phyloP scores from a whole-genome alignment of 1,140 invertebrate species.

The Mya arenaria region DNA sequence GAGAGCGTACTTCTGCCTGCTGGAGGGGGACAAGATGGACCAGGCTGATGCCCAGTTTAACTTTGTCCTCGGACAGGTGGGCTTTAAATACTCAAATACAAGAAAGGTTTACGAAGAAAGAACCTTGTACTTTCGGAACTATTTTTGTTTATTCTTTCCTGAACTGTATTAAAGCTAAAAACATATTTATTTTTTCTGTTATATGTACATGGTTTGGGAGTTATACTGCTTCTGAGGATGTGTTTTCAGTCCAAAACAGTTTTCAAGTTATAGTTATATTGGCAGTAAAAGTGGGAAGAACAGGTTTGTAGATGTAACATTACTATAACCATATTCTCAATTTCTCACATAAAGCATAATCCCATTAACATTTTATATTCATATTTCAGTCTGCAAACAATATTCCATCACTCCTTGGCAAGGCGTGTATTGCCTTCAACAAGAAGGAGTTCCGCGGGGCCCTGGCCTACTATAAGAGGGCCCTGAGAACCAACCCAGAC shows the following conservation, averaged over 20 bases:
- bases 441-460: conserved; percentile 93
- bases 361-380: too few relatives aligned
- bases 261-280: too few relatives aligned
- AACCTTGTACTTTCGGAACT: background rate
- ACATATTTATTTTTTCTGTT: too few relatives aligned
- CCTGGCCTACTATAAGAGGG: conserved; percentile 98
- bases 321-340: too few relatives aligned
- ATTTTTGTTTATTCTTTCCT: too few relatives aligned
- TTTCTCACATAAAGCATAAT: too few relatives aligned
- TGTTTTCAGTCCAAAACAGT: too few relatives aligned
- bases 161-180: too few relatives aligned
- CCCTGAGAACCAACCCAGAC: conserved; percentile 96
- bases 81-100: background rate
- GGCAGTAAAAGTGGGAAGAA: too few relatives aligned
- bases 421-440: conserved; percentile 94
- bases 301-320: too few relatives aligned
- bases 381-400: conserved; percentile 92
- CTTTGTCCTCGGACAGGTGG: conserved; percentile 94
- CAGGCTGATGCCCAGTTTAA: conserved; percentile 99
- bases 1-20: conserved; percentile 97
- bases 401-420: conserved; percentile 96
- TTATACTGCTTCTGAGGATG: too few relatives aligned
- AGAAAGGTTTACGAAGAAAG: background rate
- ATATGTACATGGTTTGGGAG: too few relatives aligned
- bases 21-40: conserved; percentile 99